Base-by-base conservation (phyloP, 1,140 invertebrate genomes). In the Varroa destructor region DNA sequence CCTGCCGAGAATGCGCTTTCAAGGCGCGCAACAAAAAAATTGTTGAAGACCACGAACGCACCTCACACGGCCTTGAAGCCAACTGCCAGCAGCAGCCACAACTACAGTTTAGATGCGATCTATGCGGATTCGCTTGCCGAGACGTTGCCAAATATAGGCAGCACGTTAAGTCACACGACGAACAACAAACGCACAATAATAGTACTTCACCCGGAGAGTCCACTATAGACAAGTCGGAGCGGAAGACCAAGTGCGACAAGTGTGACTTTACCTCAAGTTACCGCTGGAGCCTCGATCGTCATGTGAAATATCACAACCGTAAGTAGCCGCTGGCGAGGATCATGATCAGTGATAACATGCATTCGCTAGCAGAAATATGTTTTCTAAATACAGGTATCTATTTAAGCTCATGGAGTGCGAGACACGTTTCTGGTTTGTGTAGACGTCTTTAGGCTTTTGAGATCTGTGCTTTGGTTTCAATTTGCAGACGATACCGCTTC, bases 241-340 rank as follows among this genome's bases (percentile, higher is more conserved):
- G 89, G 71, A 90, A 90, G 86, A 91, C 91, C 74, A 91, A 94
- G 78, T 97, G 93, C 80, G 86, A 87, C 58, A 87, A 88, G 77
- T 97, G 93, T 81, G 89, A 92, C 76, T 97, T 95, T 79, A 86
- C 88, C 71, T 93, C 91, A 6, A 88, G 91, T 5, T 91, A 92
- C 81, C 91, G 91, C 79, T 91, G 89, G 86, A 94, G 94, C 80
- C 84, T 93, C 78, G 91, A 95, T 77, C 84, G 92, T 14, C 92
- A 97, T 78, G 89, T 89, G 80, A 87, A 89, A 79, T 93, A 93
- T 78, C 93, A 96, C 78, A 87, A 67, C 46, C 61, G 61, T 67
- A 40, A 67, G 61, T 67, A 5, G 6, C 12, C 46, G 25, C 25
- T 25, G 25, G 25, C 25, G 25, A 25, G 25, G 25, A 25, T 25